A percentile compares a stretch with the other conserved stretches of the same genome.
These are phyloP conservation scores for Stegostoma tigrinum DNA, from an alignment of 2,113 vertebrate species.

Conservation along the genomic window DNA sequence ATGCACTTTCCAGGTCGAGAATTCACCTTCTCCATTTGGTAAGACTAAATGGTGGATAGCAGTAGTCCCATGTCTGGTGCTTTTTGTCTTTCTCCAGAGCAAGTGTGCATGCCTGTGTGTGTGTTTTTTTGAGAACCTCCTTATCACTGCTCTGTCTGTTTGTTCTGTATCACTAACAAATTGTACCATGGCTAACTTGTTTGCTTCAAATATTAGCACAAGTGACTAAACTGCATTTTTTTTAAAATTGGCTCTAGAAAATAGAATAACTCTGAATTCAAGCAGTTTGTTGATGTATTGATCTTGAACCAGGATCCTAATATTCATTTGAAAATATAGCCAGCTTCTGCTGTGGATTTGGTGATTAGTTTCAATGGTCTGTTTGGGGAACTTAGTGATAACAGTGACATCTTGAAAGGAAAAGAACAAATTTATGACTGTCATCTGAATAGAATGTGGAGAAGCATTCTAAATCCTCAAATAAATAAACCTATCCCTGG, in stretches of 20 bases:
- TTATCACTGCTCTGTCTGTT: constrained; percentile 42
- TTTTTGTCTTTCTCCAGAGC: constrained; percentile 36
- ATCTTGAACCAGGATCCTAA: neutral
- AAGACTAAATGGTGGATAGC: constrained; percentile 69
- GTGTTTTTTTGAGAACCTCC: constrained; percentile 40
- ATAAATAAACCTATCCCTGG: neutral
- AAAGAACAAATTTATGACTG: neutral
- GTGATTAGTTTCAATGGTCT: neutral
- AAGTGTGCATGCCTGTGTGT: constrained; percentile 49
- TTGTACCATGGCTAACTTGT: neutral
- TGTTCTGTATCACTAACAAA: constrained; percentile 39
- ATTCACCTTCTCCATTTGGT: constrained; percentile 86
- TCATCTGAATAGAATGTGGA: neutral
- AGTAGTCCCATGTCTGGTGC: constrained; percentile 56
- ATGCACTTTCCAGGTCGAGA: constrained; percentile 94
- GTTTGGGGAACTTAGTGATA: neutral
- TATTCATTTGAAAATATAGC: neutral
- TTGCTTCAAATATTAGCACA: constrained; percentile 16
- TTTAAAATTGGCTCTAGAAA: neutral
- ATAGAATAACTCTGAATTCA: neutral
- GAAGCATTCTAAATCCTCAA: neutral
- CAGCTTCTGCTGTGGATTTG: neutral
- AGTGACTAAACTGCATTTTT: neutral
- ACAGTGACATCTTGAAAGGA: neutral
- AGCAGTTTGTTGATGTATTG: neutral